These are phyloP conservation scores for Phainopepla nitens DNA, from an alignment of 2,113 vertebrate species.

Conservation along the genomic window DNA sequence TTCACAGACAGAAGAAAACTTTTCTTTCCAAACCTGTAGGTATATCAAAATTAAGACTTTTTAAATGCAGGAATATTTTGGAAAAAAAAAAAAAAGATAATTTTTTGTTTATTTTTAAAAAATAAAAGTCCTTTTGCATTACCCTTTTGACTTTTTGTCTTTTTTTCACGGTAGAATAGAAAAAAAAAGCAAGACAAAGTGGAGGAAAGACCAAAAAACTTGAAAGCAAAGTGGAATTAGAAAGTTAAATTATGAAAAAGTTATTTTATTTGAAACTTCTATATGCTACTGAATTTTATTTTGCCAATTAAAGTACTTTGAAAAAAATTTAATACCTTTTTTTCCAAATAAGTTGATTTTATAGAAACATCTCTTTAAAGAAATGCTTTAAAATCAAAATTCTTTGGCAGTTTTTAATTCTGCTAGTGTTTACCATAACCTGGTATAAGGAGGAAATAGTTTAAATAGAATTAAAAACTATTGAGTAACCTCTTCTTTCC, in stretches of 20 bases:
- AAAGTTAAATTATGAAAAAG: not conserved
- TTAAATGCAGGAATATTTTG: not conserved
- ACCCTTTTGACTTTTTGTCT: not conserved
- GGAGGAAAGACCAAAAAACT: not conserved
- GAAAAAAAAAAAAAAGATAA: accelerated
- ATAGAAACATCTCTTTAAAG: not conserved
- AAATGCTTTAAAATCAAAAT: not conserved
- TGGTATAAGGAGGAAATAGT: not conserved
- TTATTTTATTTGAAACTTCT: not conserved
- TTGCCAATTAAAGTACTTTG: not conserved
- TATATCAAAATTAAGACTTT: not conserved
- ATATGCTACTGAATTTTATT: not conserved
- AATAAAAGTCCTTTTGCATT: not conserved
- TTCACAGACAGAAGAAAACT: not conserved
- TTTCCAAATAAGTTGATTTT: not conserved
- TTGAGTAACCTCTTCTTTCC: not conserved
- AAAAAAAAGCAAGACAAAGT: not conserved
- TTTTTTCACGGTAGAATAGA: not conserved
- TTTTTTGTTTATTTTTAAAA: not conserved
- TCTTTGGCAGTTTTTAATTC: not conserved
- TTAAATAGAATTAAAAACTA: not conserved
- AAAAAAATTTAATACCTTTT: not conserved
- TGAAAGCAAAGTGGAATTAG: not conserved
- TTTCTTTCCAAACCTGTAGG: not conserved
- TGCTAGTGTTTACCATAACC: not conserved